Base-by-base conservation (phyloP, 2,888 invertebrate species). In the Eupithecia centaureata region DNA sequence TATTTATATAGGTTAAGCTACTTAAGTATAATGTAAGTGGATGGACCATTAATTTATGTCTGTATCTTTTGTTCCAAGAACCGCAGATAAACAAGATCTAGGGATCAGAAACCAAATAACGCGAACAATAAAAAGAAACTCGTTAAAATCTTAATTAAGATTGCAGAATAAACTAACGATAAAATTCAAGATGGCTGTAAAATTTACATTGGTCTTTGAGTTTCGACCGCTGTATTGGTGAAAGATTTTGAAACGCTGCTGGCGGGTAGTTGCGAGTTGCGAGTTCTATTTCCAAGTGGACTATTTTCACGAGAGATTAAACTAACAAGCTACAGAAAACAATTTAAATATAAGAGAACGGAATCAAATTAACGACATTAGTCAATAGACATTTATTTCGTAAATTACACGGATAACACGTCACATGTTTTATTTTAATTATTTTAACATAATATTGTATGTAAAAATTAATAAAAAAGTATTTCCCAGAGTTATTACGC, bases 101-200 rank as follows among this genome's bases (percentile, higher is more conserved):
- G n/a, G n/a, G 54, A 30, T 56, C 54, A 30, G 30, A 56, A 56
- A 56, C 15, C n/a, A 28, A 56, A 56, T 30, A n/a, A 56, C 30
- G 54, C 27, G n/a, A 56, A 27, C 28, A 57, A 33, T 57, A 57
- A 57, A 57, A 32, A 32, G 18, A 18, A 22, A 10, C 33, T 65
- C 66, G 61, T 66, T 62, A 66, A 62, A 15, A 58, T 52, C 47
- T 62, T 66, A 66, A 66, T 62, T 66, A 66, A 66, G 66, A 66
- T 66, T 66, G 61, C 57, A 52, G 57, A 62, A 52, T 51, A 28
- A n/a, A 52, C 61, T 32, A 57, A 25, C 66, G 66, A 58, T 66
- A 66, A 62, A 62, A 12, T 51, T 22, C 13, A 57, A 66, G 62
- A 57, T 30, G 8, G 54, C n/a, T 30, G 54, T 3, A 28, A 54